Evolutionary conservation across 1,140 invertebrate genomes (phyloP), one percentile per base, ranked within the genome.

Genomic region (Drosophila elegans): DNA sequence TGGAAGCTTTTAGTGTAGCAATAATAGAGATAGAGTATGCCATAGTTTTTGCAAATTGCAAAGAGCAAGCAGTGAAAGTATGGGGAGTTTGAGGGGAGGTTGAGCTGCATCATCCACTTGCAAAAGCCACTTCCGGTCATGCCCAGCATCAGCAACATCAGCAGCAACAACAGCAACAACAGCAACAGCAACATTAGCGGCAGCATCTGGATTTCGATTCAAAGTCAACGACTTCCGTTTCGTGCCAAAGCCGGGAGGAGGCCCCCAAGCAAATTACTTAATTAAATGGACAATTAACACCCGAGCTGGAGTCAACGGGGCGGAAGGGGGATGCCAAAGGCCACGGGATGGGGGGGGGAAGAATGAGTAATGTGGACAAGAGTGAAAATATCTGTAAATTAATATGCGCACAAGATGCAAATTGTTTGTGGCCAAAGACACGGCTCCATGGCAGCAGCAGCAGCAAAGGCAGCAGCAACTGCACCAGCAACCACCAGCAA

Each of bases 281-380:
- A 90, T 90, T 90, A 90, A 90, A 90, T 90, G 86, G 81, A 75
- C 86, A 90, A 90, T 90, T 90, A 90, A 90, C 86, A 90, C 86
- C 86, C 76, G 72, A 73, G 63, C 63, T 77, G 45, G 64, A 63
- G 51, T 44, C 52, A 42, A 9, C 36, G 21, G 54, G 46, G 52
- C n/a, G 7, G 41, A 5, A 21, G 42, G 6, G 52, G 41, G 7
- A 5, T 21, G 16, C 12, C 3, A 39, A 51, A 44, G 57, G 39
- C 45, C 21, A 45, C 32, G 21, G 32, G 16, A 16, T 16, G 29
- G n/a, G 34, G 67, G 13, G n/a, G 25, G 25, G 48, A 41, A 61
- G 72, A 68, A 66, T 89, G 80, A 89, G 56, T 84, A 90, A 89
- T 89, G 84, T 84, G 78, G 39, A 74, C 80, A 89, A 74, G 77